A percentile compares a stretch with the other conserved stretches of the same genome.
Conservation (phyloP, 2,113 vertebrate genomes). For the Arvicanthis niloticus region DNA sequence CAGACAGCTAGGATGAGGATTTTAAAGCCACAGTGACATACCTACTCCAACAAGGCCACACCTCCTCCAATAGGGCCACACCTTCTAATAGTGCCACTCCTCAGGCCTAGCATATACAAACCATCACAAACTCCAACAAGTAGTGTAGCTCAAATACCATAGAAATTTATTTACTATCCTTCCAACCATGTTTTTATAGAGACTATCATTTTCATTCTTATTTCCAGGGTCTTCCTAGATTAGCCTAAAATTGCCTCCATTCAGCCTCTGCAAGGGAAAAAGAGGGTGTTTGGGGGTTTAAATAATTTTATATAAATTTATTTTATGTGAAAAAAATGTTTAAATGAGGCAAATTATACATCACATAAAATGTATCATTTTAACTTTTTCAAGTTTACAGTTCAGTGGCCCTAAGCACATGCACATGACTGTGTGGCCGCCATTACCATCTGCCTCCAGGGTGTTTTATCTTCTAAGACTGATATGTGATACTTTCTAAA, state of each 20-base stretch:
- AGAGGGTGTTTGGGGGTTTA: background rate
- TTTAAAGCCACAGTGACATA: too few relatives aligned
- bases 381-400: background rate
- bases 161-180: background rate
- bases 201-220: background rate
- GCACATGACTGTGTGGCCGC: background rate
- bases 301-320: background rate
- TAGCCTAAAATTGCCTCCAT: background rate
- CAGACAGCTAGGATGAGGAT: too few relatives aligned
- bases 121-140: too few relatives aligned
- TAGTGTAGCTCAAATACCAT: background rate
- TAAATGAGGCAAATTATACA: slow-evolving; percentile 14
- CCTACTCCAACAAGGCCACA: too few relatives aligned
- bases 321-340: background rate
- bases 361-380: background rate
- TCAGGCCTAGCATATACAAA: too few relatives aligned
- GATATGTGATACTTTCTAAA: background rate
- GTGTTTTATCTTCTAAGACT: background rate
- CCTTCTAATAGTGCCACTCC: too few relatives aligned
- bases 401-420: background rate
- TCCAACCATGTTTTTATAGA: background rate
- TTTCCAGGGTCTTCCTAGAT: background rate
- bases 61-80: too few relatives aligned
- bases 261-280: background rate
- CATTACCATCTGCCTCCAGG: background rate